Conservation (phyloP, 2,888 invertebrate genomes). For the Heliconius hortense region DNA sequence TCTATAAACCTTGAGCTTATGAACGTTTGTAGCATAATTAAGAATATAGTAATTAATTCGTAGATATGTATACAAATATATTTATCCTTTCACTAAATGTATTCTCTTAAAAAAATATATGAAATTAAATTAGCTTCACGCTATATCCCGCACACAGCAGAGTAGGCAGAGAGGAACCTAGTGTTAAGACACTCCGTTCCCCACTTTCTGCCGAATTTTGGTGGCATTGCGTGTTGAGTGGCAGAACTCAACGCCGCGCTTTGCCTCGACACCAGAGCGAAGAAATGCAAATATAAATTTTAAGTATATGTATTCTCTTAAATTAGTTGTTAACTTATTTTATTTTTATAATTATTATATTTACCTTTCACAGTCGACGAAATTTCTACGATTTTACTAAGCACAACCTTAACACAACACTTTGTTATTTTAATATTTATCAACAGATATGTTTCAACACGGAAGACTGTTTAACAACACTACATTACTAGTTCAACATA, state of each 20-base stretch:
- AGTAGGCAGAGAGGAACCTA: no score
- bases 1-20: conserved; percentile 14
- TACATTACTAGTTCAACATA: conserved; percentile 29
- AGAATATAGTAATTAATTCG: not conserved
- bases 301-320: not conserved
- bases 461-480: conserved; percentile 49
- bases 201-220: no score
- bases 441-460: conserved; percentile 49
- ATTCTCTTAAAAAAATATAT: not conserved
- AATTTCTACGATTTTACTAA: conserved; percentile 65
- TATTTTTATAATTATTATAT: conserved; percentile 39
- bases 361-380: conserved; percentile 66
- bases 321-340: conserved; percentile 21
- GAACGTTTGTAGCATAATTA: not conserved
- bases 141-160: no score
- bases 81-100: not conserved
- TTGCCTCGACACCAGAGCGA: no score
- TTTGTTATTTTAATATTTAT: conserved; percentile 42
- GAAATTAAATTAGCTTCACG: no score
- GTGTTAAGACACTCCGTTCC: no score
- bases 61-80: not conserved
- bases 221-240: no score
- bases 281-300: no score
- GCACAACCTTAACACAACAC: conserved; percentile 59
- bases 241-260: no score